Percentiles rank a stretch among this genome's conserved stretches.
phyloP scores from a whole-genome alignment of 2,888 invertebrate species.

The Acleris holmiana region DNA sequence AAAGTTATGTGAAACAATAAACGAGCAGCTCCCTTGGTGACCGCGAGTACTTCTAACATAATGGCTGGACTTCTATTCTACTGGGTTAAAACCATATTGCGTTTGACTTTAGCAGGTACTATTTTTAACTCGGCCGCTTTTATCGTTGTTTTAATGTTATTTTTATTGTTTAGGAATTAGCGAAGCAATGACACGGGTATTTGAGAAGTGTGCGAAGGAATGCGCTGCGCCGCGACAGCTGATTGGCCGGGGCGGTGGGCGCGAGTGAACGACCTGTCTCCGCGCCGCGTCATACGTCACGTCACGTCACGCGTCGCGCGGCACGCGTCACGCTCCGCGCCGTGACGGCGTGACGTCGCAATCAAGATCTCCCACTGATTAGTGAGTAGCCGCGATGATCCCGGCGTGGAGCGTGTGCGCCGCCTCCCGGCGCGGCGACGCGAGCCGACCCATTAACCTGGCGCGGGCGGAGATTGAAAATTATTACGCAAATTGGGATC shows the following conservation, averaged over 20 bases:
- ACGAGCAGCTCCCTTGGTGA: no score
- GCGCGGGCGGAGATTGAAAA: conserved; percentile 27
- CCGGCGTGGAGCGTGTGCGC: not conserved
- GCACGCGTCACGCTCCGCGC: not conserved
- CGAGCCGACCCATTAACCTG: conserved; percentile 17
- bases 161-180: not conserved
- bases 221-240: conserved; percentile 20
- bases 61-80: no score
- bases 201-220: conserved; percentile 13
- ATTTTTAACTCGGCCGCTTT: no score
- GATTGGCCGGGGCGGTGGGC: not conserved
- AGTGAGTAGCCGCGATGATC: not conserved
- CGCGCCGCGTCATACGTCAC: not conserved
- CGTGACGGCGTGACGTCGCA: conserved; percentile 3
- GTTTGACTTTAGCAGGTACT: no score
- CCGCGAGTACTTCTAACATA: no score
- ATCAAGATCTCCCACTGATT: conserved; percentile 4
- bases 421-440: not conserved
- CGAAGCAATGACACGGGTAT: conserved; percentile 11
- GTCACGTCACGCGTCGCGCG: conserved; percentile 4
- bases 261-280: conserved; percentile 28
- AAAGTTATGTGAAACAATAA: no score
- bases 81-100: no score
- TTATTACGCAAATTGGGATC: conserved; percentile 23
- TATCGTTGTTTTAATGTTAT: not conserved